Base-by-base conservation (phyloP, 2,797 vertebrate genomes). In the Melanotaenia trifasciata region DNA sequence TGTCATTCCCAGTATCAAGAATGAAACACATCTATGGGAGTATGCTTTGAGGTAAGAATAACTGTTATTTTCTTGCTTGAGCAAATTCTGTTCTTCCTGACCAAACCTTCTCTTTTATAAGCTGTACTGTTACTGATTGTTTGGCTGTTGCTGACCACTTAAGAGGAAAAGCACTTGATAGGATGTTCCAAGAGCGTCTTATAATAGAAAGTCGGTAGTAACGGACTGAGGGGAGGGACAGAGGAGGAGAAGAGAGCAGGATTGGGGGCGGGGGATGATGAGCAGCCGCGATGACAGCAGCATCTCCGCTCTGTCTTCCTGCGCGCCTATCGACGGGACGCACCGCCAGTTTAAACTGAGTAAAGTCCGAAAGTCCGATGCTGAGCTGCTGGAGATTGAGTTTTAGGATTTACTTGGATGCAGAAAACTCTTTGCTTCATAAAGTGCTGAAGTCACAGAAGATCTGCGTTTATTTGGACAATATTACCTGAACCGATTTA, bases 111-210 rank as follows among this genome's bases (percentile, higher is more conserved):
- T 54, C 26, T 26, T 4, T 11, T 28, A 13, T 16, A 14, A 5
- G 24, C 6, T 53, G 36, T 4, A 1, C 9, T 16, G 11, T 9
- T 18, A 33, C 26, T 54, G 38, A 13, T 9, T 56, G 26, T 60
- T 58, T 50, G 35, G 10, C n/a, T 54, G 12, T 32, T 5, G 32
- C 32, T 58, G 40, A 58, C 30, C 35, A 50, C 40, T 24, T 30
- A 67, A 78, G 61, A 60, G 62, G 66, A 74, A 76, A 88, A 88
- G 70, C 79, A 58, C 74, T 76, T 79, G 78, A 91, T 85, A 53
- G 84, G 90, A 91, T 89, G 81, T 82, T 83, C 77, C 74, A 16
- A 57, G 47, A 65, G 58, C 20, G 63, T 70, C 64, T 80, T 71
- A 74, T 50, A 63, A 82, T 74, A 82, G 83, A 86, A 72, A 78